A percentile compares a stretch with the other conserved stretches of the same genome.
phyloP scores from a whole-genome alignment of 2,888 invertebrate species.

The Hydrotaea diabolus region DNA sequence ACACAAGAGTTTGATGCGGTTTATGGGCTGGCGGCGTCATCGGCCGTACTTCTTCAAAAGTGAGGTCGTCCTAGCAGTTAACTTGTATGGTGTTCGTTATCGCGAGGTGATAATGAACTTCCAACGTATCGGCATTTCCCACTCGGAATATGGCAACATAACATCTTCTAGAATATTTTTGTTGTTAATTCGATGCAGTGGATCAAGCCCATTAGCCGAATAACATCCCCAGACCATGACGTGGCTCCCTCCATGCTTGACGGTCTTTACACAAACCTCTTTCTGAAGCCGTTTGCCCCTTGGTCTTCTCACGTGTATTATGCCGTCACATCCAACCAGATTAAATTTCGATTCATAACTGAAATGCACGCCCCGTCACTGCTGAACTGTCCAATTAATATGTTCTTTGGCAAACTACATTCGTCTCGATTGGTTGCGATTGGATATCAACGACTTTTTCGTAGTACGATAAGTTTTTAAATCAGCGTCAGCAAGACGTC shows the following conservation, averaged over 20 bases:
- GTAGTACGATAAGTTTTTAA: not conserved
- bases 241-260: not conserved
- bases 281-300: conserved; percentile 22
- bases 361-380: conserved; percentile 10
- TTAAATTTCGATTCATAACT: conserved; percentile 16
- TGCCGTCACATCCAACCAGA: conserved; percentile 24
- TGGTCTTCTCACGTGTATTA: not conserved
- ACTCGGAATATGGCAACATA: not conserved
- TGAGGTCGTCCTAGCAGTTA: too few relatives aligned
- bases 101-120: too few relatives aligned
- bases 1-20: too few relatives aligned
- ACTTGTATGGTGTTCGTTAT: too few relatives aligned
- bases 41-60: too few relatives aligned
- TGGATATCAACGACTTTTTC: conserved; percentile 16
- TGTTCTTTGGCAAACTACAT: conserved; percentile 16
- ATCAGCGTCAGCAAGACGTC: not conserved
- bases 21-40: too few relatives aligned
- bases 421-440: conserved; percentile 18
- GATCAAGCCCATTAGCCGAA: not conserved
- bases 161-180: conserved; percentile 7
- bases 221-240: not conserved
- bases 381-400: not conserved
- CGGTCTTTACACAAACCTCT: conserved; percentile 20
- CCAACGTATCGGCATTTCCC: conserved; percentile 33
- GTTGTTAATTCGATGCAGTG: too few relatives aligned